Evolutionary conservation across 2,113 vertebrate species (phyloP), one percentile per base, ranked within the genome.

Genomic region (Clarias batrachus): DNA sequence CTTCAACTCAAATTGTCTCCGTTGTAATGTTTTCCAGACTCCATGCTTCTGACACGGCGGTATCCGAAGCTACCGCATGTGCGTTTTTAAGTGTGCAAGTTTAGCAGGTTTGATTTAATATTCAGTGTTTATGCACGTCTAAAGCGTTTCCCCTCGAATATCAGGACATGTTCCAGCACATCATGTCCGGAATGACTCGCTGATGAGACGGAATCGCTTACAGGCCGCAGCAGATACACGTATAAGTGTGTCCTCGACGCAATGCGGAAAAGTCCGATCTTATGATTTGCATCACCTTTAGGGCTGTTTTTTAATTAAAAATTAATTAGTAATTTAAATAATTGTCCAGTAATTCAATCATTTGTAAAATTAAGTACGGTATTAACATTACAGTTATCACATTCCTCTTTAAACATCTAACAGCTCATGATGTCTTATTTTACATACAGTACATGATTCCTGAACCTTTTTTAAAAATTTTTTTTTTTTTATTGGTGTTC

Each of bases 1-100:
- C 81, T 80, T 79, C 54, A 81, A 74, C 85, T 86, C n/a, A 84
- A 57, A 70, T 81, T 82, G 60, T 73, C 70, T 84, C 25, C 13
- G 37, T 2, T 3, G 30, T 84, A 86, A 84, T 89, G 83, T 17
- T 14, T 89, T 86, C 80, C 83, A 90, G 86, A 90, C 82, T 48
- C 17, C 11, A 1, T 8, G 19, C 59, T 54, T 27, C 48, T 81
- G 56, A 73, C 59, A 76, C 41, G 13, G 74, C 65, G 33, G 4
- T 52, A 65, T 82, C 84, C 17, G 21, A 54, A 30, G 66, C 52
- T 27, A 60, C 59, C 65, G 12, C 33, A 59, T 25, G 30, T 17
- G 17, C 21, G 2, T 37, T 71, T 83, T 71, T 33, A 73, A 48
- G 54, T n/a, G 80, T 37, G 57, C 57, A 74, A 27, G 25, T 77